Conservation (phyloP, 2,797 vertebrate genomes). For the Syngnathus rostellatus region DNA sequence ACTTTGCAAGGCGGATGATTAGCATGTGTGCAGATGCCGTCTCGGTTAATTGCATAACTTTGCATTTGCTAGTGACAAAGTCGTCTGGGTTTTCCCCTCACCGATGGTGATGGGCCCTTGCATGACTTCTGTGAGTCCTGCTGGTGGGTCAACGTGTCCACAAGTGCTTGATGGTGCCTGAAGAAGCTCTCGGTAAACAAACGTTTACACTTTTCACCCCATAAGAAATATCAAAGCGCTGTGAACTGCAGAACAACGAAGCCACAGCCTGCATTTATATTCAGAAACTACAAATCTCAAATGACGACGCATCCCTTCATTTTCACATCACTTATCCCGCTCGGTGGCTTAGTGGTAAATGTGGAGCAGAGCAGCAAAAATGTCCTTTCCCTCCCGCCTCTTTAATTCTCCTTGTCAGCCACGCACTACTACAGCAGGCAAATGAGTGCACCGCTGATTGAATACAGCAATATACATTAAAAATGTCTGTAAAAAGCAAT, state of each 20-base stretch:
- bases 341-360: background rate
- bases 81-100: slow-evolving; percentile 19
- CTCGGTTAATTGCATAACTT: slow-evolving; percentile 65
- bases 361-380: slow-evolving; percentile 7
- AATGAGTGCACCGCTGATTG: background rate
- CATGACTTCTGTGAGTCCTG: slow-evolving; percentile 15
- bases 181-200: background rate
- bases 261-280: slow-evolving; percentile 6
- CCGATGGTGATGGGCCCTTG: slow-evolving; percentile 21
- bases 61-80: slow-evolving; percentile 37
- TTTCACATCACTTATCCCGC: slow-evolving; percentile 4
- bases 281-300: slow-evolving; percentile 10
- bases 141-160: slow-evolving; percentile 5
- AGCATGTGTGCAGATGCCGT: slow-evolving; percentile 71
- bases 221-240: background rate
- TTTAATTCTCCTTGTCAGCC: slow-evolving; percentile 4
- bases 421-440: background rate
- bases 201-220: slow-evolving; percentile 8
- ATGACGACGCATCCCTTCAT: background rate
- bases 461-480: slow-evolving; percentile 1
- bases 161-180: background rate
- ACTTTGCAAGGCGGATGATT: slow-evolving; percentile 68
- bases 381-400: background rate
- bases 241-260: slow-evolving; percentile 1
- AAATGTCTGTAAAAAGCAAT: slow-evolving; percentile 8